A percentile compares a stretch with the other conserved stretches of the same genome.
These are phyloP conservation scores for Genyomyrus donnyi DNA, from an alignment of 2,113 vertebrate species.

Conservation along the genomic window DNA sequence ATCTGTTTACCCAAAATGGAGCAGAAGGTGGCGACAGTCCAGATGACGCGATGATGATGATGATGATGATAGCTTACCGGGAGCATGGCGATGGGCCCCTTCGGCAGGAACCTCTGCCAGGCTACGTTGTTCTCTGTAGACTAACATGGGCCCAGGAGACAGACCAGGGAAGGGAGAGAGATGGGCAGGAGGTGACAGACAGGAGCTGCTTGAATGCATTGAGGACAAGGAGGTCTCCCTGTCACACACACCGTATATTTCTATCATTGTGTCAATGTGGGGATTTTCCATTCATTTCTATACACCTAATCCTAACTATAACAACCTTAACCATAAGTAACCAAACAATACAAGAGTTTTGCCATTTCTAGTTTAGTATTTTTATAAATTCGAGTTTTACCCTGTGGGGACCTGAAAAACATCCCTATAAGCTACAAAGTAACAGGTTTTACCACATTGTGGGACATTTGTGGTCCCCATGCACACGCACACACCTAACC, in stretches of 20 bases:
- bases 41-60: background rate
- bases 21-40: background rate
- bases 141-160: constrained; percentile 48
- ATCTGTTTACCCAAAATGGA: background rate
- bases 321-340: background rate
- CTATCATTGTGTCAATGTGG: background rate
- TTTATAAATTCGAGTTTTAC: background rate
- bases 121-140: constrained; percentile 92
- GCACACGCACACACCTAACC: background rate
- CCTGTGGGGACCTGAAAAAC: background rate
- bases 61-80: constrained; percentile 65
- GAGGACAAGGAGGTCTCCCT: background rate
- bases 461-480: background rate
- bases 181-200: background rate
- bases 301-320: background rate
- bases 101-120: constrained; percentile 95
- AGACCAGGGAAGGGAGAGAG: background rate
- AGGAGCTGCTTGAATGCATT: background rate
- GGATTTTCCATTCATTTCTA: no score
- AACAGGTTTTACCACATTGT: background rate
- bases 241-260: background rate
- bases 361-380: background rate
- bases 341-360: background rate
- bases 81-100: constrained; percentile 87
- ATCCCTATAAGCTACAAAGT: background rate